Percentiles rank a stretch among this genome's conserved stretches.
phyloP scores from a whole-genome alignment of 2,888 invertebrate species.

The Melanargia galathea region DNA sequence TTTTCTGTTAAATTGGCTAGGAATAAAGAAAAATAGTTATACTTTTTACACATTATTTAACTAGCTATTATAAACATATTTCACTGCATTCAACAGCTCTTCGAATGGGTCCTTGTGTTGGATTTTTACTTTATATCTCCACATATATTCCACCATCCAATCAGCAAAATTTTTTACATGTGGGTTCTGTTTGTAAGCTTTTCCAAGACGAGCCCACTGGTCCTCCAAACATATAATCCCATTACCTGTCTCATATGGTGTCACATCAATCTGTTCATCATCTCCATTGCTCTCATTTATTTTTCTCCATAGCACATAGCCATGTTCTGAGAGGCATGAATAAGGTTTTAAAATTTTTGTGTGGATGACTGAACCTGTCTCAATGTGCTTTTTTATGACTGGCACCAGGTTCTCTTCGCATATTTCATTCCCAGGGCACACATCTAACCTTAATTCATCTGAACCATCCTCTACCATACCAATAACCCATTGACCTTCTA shows the following conservation, averaged over 20 bases:
- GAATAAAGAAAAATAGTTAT: neutral
- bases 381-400: neutral
- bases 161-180: neutral
- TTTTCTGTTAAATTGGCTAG: no score
- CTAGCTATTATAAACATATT: neutral
- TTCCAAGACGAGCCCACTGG: neutral
- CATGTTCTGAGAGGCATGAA: neutral
- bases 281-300: neutral
- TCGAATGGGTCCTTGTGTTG: neutral
- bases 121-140: neutral
- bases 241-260: neutral
- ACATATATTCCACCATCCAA: neutral
- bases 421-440: neutral
- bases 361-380: neutral
- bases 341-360: neutral
- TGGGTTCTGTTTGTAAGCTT: neutral
- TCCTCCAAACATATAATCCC: neutral
- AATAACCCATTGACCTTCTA: neutral
- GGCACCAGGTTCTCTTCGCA: neutral
- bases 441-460: neutral
- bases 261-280: neutral
- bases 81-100: neutral
- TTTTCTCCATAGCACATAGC: neutral
- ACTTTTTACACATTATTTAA: neutral
- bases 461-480: neutral